Conservation (phyloP, 2,797 vertebrate species). For the Gastrophryne carolinensis region DNA sequence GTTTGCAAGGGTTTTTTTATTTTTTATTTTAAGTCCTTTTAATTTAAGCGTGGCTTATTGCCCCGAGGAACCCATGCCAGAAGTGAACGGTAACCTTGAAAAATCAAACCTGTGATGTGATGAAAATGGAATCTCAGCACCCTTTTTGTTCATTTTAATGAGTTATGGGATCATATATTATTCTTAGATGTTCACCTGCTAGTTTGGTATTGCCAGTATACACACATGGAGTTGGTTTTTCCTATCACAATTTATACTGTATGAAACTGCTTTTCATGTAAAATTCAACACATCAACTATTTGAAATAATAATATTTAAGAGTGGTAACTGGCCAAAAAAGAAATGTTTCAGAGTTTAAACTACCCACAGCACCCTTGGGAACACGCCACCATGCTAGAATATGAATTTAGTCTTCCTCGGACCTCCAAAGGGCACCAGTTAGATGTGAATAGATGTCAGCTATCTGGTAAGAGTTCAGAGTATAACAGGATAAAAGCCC, state of each 20-base stretch:
- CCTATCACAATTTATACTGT: constrained; percentile 53
- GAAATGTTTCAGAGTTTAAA: constrained; percentile 49
- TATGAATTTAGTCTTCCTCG: constrained; percentile 45
- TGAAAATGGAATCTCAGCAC: constrained; percentile 53
- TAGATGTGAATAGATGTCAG: constrained; percentile 44
- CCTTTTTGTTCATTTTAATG: constrained; percentile 53
- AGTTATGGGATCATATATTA: constrained; percentile 53
- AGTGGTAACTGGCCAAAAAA: constrained; percentile 50
- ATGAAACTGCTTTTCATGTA: constrained; percentile 52
- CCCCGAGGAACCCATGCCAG: constrained; percentile 24
- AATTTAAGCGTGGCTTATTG: constrained; percentile 56
- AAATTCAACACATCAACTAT: constrained; percentile 54
- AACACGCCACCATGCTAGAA: constrained; percentile 47
- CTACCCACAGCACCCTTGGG: constrained; percentile 45
- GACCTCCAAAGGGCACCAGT: constrained; percentile 35
- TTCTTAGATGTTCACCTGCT: constrained; percentile 53
- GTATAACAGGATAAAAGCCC: too few species aligned
- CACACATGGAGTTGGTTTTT: constrained; percentile 53
- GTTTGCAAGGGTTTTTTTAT: constrained; percentile 45
- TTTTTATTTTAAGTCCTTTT: constrained; percentile 52
- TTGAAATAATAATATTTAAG: constrained; percentile 53
- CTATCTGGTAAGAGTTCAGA: constrained; percentile 35
- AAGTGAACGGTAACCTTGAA: constrained; percentile 48
- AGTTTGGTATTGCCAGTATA: constrained; percentile 49
- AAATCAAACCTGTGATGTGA: constrained; percentile 51